Base-by-base conservation (phyloP, 1,140 invertebrate genomes). In the Hydropsyche tenuis region DNA sequence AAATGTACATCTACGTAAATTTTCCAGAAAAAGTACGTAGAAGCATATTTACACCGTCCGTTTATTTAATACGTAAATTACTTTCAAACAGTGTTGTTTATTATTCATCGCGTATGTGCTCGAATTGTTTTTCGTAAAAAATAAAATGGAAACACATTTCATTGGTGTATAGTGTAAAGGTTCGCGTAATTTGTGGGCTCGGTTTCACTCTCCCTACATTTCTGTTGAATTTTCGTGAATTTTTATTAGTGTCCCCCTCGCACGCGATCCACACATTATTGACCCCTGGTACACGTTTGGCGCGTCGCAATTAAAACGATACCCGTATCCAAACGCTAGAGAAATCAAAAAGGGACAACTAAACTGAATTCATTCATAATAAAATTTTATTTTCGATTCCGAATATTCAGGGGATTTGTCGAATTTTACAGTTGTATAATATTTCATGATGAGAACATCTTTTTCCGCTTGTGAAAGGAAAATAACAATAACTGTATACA, bases 261-360 rank as follows among this genome's bases (percentile, higher is more conserved):
- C 69, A 72, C 53, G 53, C 69, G 46, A 63, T 63, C 30, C 37
- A 23, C 56, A 20, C 53, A 71, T 71, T 60, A 72, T 56, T 25
- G 37, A 63, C 30, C 64, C n/a, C 37, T 48, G 22, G 37, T 37
- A 62, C 30, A 42, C 27, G 56, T 62, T 63, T 72, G 27, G 25
- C 22, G 45, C 16, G 53, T 63, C 51, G 56, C 69, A 63, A 68
- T 68, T 68, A 68, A 68, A 68, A 46, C 45, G 37, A 27, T 68
- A 68, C 65, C 42, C 37, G 23, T 46, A 68, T 46, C 65, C 7
- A 37, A 37, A 37, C 30, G 30, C 30, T 37, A 37, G 30, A 37
- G 9, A 37, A 37, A 37, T 37, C 30, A 37, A 37, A 37, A 37
- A 37, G 30, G 30, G 30, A 37, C 30, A 37, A 37, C 30, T 3